phyloP scores from a whole-genome alignment of 2,113 vertebrate genomes.

The Micronisus gabar region DNA sequence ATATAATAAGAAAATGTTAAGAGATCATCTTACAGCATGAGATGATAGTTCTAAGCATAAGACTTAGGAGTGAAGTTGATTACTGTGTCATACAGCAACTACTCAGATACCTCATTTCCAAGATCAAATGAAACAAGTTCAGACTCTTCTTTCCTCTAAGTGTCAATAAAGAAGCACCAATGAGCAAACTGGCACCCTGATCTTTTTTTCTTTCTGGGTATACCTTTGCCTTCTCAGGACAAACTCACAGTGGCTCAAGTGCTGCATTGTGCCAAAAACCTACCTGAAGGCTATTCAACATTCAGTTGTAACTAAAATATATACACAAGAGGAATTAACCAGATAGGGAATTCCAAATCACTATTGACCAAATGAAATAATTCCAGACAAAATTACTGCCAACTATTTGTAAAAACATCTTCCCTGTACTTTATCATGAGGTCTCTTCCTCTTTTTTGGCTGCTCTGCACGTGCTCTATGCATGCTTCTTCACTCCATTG shows the following conservation, averaged over 20 bases:
- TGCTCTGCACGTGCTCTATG: neutral
- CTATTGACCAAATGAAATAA: neutral
- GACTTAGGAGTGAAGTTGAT: neutral
- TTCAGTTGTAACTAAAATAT: neutral
- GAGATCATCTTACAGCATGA: neutral
- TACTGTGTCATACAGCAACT: neutral
- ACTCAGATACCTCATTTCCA: neutral
- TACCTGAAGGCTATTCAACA: neutral
- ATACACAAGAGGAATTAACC: neutral
- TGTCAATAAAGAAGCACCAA: neutral
- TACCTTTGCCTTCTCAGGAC: neutral
- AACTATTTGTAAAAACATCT: neutral
- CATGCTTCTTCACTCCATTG: neutral
- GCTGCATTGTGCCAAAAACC: neutral
- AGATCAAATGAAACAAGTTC: neutral
- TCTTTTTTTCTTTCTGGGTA: neutral
- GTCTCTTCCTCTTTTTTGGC: neutral
- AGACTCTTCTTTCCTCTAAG: neutral
- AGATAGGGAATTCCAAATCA: neutral
- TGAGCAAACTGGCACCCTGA: neutral
- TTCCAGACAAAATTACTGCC: neutral
- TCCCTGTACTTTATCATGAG: neutral
- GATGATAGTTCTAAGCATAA: neutral
- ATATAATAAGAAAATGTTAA: neutral
- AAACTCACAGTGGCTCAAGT: neutral